Base-by-base conservation (phyloP, 2,888 invertebrate genomes). In the Clivina fossor region DNA sequence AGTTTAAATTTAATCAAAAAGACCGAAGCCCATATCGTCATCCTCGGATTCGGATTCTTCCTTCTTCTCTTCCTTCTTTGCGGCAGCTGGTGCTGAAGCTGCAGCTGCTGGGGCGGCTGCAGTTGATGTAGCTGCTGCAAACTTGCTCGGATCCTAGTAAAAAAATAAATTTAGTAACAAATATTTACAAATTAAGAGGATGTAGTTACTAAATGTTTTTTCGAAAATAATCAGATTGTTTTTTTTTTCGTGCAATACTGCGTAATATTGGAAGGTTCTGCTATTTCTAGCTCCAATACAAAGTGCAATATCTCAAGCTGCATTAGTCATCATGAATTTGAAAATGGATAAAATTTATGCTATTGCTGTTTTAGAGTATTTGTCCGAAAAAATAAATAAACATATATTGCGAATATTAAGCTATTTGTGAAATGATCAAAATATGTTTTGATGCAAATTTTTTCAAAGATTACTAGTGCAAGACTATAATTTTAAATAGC, bases 21-120 rank as follows among this genome's bases (percentile, higher is more conserved):
- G 86, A 75, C 95, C 96, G 76, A 98, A 94, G 75, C 97, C 97
- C 95, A 98, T 95, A 75, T 96, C 97, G 67, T 96, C 96, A 68
- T 88, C 88, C 63, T 93, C 93, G 60, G 85, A 84, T 70, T 88
- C 88, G 4, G 84, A 81, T 56, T 88, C 90, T 68, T 90, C 90
- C 68, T 89, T 86, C 75, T 88, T 86, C 66, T 88, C 87, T 71
- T 89, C 88, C 70, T 88, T 86, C 67, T 84, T 84, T 60, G 79
- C 79, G 38, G 78, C 81, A 20, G 80, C 80, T 33, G 81, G 80
- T 2, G 82, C 78, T 16, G 83, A 81, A 13, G 84, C 80, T 38
- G 84, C 81, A 13, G 86, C 80, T 16, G 81, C 75, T 18, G 77
- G 76, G 13, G 80, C 77, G 16, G 80, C 76, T n/a, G 86, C 81